phyloP scores from a whole-genome alignment of 2,888 invertebrate species.

The Polymixis flavicincta region DNA sequence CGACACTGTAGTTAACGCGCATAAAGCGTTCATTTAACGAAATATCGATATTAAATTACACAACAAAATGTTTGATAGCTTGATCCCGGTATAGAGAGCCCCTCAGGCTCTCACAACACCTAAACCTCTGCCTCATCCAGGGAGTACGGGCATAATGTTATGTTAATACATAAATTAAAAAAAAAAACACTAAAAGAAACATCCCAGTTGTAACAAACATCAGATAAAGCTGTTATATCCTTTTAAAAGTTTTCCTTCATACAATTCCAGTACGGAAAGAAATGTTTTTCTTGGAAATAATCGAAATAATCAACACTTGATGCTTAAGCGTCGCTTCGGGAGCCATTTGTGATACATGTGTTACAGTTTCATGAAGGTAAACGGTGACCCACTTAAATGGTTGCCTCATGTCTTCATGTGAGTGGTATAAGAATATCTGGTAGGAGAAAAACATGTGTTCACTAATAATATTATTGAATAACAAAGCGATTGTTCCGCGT shows the following conservation, averaged over 20 bases:
- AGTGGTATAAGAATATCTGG: constrained; percentile 1
- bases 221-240: constrained; percentile 35
- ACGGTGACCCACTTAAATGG: constrained; percentile 23
- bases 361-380: constrained; percentile 29
- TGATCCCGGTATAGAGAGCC: too few species aligned
- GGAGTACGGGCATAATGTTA: not conserved
- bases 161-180: not conserved
- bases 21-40: too few species aligned
- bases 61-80: too few species aligned
- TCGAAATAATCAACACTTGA: constrained; percentile 51
- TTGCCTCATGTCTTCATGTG: not conserved
- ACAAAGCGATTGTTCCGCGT: not conserved
- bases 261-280: constrained; percentile 29
- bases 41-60: too few species aligned
- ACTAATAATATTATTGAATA: constrained; percentile 7
- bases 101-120: too few species aligned
- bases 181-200: not conserved
- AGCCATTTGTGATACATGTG: constrained; percentile 24
- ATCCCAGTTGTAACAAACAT: constrained; percentile 5
- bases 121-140: too few species aligned
- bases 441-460: constrained; percentile 15
- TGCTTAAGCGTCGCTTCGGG: constrained; percentile 34
- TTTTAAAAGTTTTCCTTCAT: constrained; percentile 27
- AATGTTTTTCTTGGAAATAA: constrained; percentile 47
- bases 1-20: too few species aligned